Percentiles rank a stretch among this genome's conserved stretches.
Evolutionary conservation across 53 echinoderm and acorn worm species (phyloP).

Genomic region (Mesocentrotus franciscanus): DNA sequence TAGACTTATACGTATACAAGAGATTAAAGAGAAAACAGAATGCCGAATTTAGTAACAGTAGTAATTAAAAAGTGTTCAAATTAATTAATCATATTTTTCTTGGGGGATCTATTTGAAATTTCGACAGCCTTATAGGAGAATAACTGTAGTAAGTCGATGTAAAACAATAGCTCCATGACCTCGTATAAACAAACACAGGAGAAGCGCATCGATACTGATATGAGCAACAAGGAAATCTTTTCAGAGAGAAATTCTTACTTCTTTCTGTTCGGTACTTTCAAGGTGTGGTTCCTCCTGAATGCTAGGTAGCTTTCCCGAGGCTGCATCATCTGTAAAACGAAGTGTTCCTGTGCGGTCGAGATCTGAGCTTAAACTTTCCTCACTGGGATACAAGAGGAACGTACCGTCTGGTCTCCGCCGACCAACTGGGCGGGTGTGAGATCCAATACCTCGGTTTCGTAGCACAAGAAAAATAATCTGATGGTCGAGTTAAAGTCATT

Average conservation of each 20-base stretch:
- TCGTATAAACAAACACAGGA: too few relatives aligned
- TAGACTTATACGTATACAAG: too few relatives aligned
- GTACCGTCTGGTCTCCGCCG: constrained; percentile 56
- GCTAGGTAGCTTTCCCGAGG: constrained; percentile 46
- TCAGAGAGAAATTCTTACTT: not conserved
- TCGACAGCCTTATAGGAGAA: too few relatives aligned
- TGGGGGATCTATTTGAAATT: too few relatives aligned
- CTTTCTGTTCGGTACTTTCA: not conserved
- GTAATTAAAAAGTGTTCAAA: too few relatives aligned
- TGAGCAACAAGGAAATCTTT: not conserved
- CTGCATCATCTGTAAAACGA: constrained; percentile 28
- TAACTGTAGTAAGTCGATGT: too few relatives aligned
- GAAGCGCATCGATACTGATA: too few relatives aligned
- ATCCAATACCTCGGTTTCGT: constrained; percentile 44
- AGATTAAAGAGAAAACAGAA: too few relatives aligned
- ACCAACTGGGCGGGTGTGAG: constrained; percentile 4
- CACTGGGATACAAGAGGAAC: constrained; percentile 55
- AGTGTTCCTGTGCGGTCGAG: not conserved
- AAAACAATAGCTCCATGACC: too few relatives aligned
- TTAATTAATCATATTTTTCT: too few relatives aligned
- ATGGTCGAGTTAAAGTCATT: constrained; percentile 4
- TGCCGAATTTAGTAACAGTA: too few relatives aligned
- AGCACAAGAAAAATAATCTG: constrained; percentile 43
- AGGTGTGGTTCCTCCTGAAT: constrained; percentile 58
- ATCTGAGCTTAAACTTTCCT: constrained; percentile 45